Evolutionary conservation across 2,888 invertebrate species (phyloP).

Genomic region (Chymomyza caudatula): DNA sequence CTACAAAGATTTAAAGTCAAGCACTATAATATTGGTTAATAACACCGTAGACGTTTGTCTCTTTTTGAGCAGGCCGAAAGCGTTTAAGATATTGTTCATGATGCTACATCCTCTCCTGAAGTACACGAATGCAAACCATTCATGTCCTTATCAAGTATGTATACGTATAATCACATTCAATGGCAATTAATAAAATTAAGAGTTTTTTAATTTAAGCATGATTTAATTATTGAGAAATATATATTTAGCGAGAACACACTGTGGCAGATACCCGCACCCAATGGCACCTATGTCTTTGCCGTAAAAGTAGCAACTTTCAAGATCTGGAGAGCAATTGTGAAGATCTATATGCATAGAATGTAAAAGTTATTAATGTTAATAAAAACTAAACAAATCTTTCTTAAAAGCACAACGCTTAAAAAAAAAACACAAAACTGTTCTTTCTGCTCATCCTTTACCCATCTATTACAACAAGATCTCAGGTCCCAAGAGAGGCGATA

Average conservation of each 20-base stretch:
- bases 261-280: conserved; percentile 3
- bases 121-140: conserved; percentile 23
- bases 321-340: conserved; percentile 10
- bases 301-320: conserved; percentile 7
- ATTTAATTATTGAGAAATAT: conserved; percentile 11
- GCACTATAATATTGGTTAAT: conserved; percentile 8
- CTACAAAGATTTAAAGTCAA: not conserved
- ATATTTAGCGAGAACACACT: conserved; percentile 8
- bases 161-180: not conserved
- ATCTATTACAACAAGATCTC: too few species aligned
- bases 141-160: conserved; percentile 29
- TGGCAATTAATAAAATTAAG: not conserved
- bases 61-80: conserved; percentile 14
- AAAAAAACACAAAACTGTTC: too few species aligned
- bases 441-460: too few species aligned
- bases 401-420: too few species aligned
- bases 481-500: too few species aligned
- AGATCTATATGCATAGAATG: not conserved
- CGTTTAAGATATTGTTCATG: conserved; percentile 21
- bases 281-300: conserved; percentile 15
- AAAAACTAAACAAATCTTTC: too few species aligned
- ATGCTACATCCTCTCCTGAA: conserved; percentile 4
- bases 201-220: not conserved
- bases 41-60: conserved; percentile 26
- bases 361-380: not conserved